Evolutionary conservation across 2,113 vertebrate species (phyloP).

Genomic region (Narcine bancroftii): DNA sequence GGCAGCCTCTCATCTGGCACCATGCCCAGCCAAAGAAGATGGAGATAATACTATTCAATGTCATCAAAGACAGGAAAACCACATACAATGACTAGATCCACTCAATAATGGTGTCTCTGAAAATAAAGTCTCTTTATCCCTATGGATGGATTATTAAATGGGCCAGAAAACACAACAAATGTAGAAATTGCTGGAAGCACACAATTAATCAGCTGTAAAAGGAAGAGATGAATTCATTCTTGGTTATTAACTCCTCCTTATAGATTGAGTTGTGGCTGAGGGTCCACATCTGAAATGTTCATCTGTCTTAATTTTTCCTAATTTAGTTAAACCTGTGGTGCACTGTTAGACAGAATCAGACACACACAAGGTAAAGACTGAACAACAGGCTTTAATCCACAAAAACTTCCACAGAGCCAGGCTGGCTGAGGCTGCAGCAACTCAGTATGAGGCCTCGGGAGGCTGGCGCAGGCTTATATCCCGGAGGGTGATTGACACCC

Average conservation of each 20-base stretch:
- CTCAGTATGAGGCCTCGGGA: no score
- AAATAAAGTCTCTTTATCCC: background rate
- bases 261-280: background rate
- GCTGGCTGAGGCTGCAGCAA: no score
- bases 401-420: no score
- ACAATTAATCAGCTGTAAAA: background rate
- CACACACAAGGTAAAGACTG: no score
- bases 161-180: background rate
- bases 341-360: no score
- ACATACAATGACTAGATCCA: background rate
- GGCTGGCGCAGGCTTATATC: no score
- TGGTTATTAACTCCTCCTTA: background rate
- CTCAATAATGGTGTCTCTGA: background rate
- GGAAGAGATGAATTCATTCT: background rate
- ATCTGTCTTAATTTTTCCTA: background rate
- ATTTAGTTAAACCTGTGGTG: no score
- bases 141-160: background rate
- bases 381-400: no score
- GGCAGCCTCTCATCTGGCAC: background rate
- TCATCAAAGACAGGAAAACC: background rate
- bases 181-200: conserved; percentile 4
- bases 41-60: conserved; percentile 1
- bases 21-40: background rate
- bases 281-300: background rate
- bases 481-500: no score